phyloP scores from a whole-genome alignment of 2,797 vertebrate genomes.

The Falco berigora region DNA sequence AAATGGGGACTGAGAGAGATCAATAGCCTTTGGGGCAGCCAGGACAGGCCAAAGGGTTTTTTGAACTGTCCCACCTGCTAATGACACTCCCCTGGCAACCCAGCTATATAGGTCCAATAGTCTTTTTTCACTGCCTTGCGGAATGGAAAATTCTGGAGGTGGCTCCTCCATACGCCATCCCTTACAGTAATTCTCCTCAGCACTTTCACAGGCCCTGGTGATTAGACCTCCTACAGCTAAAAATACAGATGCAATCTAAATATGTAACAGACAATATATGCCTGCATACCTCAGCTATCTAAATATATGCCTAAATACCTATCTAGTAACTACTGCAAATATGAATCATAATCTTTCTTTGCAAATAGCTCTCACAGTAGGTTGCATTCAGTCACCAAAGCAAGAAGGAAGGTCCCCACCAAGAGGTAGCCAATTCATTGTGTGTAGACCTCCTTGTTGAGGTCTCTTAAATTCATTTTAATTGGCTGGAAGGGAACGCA shows the following conservation, averaged over 20 bases:
- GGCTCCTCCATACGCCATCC: not conserved
- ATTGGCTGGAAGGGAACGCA: not conserved
- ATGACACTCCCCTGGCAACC: not conserved
- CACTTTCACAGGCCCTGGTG: not conserved
- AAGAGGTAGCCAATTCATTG: not conserved
- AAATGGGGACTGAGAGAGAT: not conserved
- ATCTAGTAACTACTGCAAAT: not conserved
- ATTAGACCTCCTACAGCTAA: not conserved
- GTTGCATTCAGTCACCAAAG: not conserved
- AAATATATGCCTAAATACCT: not conserved
- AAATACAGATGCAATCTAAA: not conserved
- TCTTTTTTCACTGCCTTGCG: not conserved
- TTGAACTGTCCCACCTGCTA: not conserved
- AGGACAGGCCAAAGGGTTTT: not conserved
- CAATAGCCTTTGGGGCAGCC: not conserved
- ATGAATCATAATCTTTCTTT: not conserved
- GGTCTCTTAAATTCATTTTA: not conserved
- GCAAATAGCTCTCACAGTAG: not conserved
- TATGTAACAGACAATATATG: not conserved
- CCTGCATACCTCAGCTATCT: not conserved
- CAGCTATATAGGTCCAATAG: not conserved
- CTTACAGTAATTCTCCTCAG: not conserved
- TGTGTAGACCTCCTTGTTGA: not conserved
- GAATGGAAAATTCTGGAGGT: not conserved
- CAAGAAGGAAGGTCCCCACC: not conserved